Percentiles rank a stretch among this genome's conserved stretches.
phyloP scores from a whole-genome alignment of 2,888 invertebrate genomes.

The Parnassius apollo region DNA sequence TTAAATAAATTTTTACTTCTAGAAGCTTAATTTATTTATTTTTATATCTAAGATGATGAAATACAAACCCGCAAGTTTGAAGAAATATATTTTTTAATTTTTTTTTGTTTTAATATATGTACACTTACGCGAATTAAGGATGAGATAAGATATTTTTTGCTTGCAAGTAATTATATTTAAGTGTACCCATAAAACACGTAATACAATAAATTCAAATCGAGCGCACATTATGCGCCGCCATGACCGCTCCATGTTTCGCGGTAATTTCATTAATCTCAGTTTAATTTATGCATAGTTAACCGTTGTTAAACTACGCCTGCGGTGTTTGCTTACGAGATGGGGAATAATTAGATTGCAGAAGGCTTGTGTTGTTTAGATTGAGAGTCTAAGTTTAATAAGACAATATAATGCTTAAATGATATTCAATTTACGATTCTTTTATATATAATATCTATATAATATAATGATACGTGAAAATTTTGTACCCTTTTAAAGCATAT shows the following conservation, averaged over 20 bases:
- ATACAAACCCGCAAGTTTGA: no score
- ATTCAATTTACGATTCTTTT: neutral
- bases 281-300: constrained; percentile 55
- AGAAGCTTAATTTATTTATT: no score
- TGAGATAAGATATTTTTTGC: no score
- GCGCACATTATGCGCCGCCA: constrained; percentile 45
- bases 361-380: constrained; percentile 22
- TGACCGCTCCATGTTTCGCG: constrained; percentile 40
- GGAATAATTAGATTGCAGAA: constrained; percentile 36
- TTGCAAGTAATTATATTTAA: constrained; percentile 7
- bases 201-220: constrained; percentile 42
- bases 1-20: no score
- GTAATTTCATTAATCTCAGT: constrained; percentile 54
- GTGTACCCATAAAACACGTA: constrained; percentile 20
- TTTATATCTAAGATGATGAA: no score
- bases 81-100: no score
- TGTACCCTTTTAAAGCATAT: no score
- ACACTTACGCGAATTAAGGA: no score
- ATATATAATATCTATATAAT: no score
- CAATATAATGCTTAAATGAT: neutral
- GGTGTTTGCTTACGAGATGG: constrained; percentile 34
- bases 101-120: no score
- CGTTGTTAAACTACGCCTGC: constrained; percentile 40
- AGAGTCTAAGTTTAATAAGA: constrained; percentile 19
- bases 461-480: no score